A percentile compares a stretch with the other conserved stretches of the same genome.
These are phyloP conservation scores for Gorsachius goisagi DNA, from an alignment of 2,113 vertebrate genomes.

Conservation along the genomic window DNA sequence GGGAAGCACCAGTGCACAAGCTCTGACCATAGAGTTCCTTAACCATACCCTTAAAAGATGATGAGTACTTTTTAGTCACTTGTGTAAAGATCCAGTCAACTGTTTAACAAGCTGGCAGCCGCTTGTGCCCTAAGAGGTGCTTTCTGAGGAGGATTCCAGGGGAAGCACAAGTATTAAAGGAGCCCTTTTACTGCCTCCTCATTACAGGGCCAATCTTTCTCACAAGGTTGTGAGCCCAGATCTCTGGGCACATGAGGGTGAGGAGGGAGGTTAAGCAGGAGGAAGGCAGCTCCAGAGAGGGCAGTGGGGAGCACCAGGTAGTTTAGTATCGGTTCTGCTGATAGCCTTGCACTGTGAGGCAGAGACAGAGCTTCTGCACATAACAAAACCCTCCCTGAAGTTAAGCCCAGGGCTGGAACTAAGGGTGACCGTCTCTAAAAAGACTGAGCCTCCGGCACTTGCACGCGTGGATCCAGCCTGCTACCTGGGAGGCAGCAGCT, in stretches of 20 bases:
- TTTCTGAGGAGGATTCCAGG: background rate
- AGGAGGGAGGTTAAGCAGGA: background rate
- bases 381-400: background rate
- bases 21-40: background rate
- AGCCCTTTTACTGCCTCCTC: background rate
- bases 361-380: background rate
- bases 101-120: background rate
- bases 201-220: background rate
- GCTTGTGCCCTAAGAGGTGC: background rate
- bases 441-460: background rate
- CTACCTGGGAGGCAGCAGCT: background rate
- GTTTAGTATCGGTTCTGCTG: background rate
- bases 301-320: background rate
- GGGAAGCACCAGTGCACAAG: background rate
- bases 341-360: background rate
- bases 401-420: background rate
- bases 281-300: background rate
- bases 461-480: background rate
- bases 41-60: accelerated
- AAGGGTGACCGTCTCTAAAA: accelerated
- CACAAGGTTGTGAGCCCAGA: background rate
- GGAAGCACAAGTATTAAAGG: background rate
- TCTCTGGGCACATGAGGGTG: background rate
- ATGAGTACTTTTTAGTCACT: background rate
- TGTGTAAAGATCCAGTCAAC: background rate